Percentiles rank a stretch among this genome's conserved stretches.
phyloP scores from a whole-genome alignment of 2,113 vertebrate species.

The Antechinus stuartii region DNA sequence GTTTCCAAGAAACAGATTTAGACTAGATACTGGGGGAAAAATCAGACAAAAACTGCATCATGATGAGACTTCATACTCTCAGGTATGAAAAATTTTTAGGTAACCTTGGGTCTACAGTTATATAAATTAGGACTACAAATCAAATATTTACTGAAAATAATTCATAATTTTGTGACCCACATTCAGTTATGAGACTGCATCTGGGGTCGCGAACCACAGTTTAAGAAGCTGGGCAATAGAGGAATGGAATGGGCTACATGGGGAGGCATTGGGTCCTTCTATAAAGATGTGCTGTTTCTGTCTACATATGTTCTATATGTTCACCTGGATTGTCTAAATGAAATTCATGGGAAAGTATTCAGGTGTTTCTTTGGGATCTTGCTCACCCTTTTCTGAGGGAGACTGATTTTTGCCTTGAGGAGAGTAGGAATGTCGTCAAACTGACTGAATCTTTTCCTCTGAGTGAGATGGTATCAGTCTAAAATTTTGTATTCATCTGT shows the following conservation, averaged over 20 bases:
- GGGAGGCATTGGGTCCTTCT: neutral
- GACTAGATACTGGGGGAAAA: neutral
- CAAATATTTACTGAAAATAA: too few relatives aligned
- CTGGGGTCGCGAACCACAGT: too few relatives aligned
- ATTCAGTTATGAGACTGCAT: too few relatives aligned
- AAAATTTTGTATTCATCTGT: neutral
- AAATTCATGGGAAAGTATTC: neutral
- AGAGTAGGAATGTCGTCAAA: neutral
- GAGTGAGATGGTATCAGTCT: neutral
- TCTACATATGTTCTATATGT: neutral
- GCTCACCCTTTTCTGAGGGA: neutral
- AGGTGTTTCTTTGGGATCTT: neutral
- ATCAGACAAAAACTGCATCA: neutral
- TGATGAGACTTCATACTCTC: neutral
- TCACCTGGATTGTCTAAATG: neutral
- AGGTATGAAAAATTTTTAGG: too few relatives aligned
- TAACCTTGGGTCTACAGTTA: too few relatives aligned
- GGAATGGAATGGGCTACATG: neutral
- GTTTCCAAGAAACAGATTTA: neutral
- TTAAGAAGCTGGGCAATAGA: neutral
- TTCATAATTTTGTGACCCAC: too few relatives aligned
- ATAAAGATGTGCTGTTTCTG: neutral
- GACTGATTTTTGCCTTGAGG: neutral
- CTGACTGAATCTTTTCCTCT: neutral
- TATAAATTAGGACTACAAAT: too few relatives aligned